A percentile compares a stretch with the other conserved stretches of the same genome.
Evolutionary conservation across 2,113 vertebrate species (phyloP).

Genomic region (Penelope pileata): DNA sequence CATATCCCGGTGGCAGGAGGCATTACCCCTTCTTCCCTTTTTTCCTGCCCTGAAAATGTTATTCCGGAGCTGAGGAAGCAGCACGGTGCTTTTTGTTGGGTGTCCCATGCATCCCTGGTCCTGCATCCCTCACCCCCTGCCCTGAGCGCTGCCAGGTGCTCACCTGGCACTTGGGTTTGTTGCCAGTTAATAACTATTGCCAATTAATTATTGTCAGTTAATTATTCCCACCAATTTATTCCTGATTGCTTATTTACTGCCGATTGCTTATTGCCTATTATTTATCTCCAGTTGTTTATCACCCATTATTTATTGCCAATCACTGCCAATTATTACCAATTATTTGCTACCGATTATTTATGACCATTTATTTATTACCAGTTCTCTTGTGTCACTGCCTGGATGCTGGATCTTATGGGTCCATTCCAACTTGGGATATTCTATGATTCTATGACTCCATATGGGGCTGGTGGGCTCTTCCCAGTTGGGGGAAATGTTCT

Average conservation of each 20-base stretch:
- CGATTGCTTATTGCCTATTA: too few species aligned
- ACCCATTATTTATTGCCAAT: too few species aligned
- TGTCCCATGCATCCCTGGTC: background rate
- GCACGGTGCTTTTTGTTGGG: background rate
- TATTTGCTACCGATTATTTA: too few species aligned
- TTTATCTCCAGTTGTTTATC: too few species aligned
- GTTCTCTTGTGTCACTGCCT: fast-evolving
- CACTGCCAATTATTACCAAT: too few species aligned
- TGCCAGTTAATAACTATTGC: too few species aligned
- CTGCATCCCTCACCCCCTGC: fast-evolving
- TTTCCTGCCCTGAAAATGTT: background rate
- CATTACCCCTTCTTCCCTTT: background rate
- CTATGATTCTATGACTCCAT: too few species aligned
- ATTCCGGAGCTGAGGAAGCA: background rate
- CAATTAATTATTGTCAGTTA: background rate
- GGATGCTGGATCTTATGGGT: too few species aligned
- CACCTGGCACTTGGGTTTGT: background rate
- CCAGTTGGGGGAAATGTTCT: background rate
- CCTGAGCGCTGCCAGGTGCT: background rate
- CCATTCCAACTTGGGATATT: too few species aligned
- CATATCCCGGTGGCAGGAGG: background rate
- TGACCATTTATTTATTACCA: background rate
- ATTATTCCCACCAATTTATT: too few species aligned
- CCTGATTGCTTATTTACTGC: too few species aligned
- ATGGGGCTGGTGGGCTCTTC: too few species aligned